These are phyloP conservation scores for Stigmatopora argus DNA, from an alignment of 2,113 vertebrate species.

Conservation along the genomic window DNA sequence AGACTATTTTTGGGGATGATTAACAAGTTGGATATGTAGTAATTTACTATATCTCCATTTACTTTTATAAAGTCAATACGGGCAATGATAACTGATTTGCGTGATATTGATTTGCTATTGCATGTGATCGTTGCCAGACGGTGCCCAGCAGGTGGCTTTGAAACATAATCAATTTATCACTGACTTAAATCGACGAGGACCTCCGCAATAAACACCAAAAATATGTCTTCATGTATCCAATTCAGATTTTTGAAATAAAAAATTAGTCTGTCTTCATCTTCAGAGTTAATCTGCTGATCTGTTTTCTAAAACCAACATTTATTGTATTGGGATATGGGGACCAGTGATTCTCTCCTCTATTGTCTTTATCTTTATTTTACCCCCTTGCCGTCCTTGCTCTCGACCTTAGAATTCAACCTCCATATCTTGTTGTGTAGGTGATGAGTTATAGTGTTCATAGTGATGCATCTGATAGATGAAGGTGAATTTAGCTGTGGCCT, in stretches of 20 bases:
- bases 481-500: conserved; percentile 63
- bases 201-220: conserved; percentile 60
- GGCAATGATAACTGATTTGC: conserved; percentile 58
- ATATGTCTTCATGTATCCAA: conserved; percentile 62
- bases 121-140: conserved; percentile 59
- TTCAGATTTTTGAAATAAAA: conserved; percentile 33
- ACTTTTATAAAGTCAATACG: conserved; percentile 51
- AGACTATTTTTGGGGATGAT: conserved; percentile 10
- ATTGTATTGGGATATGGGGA: neutral
- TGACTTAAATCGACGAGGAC: conserved; percentile 65
- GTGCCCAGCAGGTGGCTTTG: conserved; percentile 63
- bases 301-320: neutral
- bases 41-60: conserved; percentile 23
- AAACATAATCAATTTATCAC: conserved; percentile 67
- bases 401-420: conserved; percentile 31
- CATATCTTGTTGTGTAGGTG: conserved; percentile 53
- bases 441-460: conserved; percentile 67
- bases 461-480: conserved; percentile 66
- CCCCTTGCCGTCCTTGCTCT: conserved; percentile 12
- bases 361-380: conserved; percentile 10
- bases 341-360: neutral
- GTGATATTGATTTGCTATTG: conserved; percentile 62
- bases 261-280: neutral
- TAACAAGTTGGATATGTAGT: conserved; percentile 21
- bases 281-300: neutral